A percentile compares a stretch with the other conserved stretches of the same genome.
phyloP scores from a whole-genome alignment of 1,140 invertebrate genomes.

The Drosophila virilis region DNA sequence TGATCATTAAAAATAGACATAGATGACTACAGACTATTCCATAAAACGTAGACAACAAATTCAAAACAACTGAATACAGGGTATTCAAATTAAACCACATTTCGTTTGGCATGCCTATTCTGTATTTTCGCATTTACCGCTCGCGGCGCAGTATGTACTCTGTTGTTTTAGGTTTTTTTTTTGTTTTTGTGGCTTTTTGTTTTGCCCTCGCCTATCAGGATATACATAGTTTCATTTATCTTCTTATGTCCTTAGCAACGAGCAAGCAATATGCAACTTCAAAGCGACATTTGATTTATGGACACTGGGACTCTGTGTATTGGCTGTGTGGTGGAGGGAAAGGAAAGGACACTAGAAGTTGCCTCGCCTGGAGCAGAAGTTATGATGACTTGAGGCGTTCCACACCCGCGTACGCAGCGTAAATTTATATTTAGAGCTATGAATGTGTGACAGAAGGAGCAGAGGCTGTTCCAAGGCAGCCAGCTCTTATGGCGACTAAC shows the following conservation, averaged over 20 bases:
- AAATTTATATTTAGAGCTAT: slow-evolving; percentile 65
- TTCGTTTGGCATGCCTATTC: not conserved
- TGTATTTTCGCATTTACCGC: slow-evolving; percentile 15
- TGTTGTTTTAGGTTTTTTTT: slow-evolving; percentile 10
- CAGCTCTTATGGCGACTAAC: slow-evolving; percentile 8
- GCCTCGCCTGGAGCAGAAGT: slow-evolving; percentile 62
- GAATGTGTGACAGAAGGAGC: slow-evolving; percentile 47
- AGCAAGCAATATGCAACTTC: slow-evolving; percentile 56
- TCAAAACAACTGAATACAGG: not conserved
- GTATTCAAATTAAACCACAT: not conserved
- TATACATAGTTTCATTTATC: slow-evolving; percentile 74
- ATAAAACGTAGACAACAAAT: too few species aligned
- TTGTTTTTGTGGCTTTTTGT: slow-evolving; percentile 4
- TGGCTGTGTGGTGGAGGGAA: slow-evolving; percentile 6
- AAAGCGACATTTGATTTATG: slow-evolving; percentile 81
- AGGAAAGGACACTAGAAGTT: not conserved
- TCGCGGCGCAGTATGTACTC: slow-evolving; percentile 1
- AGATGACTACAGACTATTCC: too few species aligned
- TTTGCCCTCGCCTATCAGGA: slow-evolving; percentile 13
- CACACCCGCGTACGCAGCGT: slow-evolving; percentile 51
- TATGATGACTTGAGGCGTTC: slow-evolving; percentile 63
- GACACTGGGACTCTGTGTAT: slow-evolving; percentile 44
- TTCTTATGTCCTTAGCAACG: slow-evolving; percentile 38
- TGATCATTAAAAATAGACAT: too few species aligned
- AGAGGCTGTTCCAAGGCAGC: slow-evolving; percentile 13